Percentiles rank a stretch among this genome's conserved stretches.
Conservation (phyloP, 64 coral and sea anemone species). For the Trachythela sp. region DNA sequence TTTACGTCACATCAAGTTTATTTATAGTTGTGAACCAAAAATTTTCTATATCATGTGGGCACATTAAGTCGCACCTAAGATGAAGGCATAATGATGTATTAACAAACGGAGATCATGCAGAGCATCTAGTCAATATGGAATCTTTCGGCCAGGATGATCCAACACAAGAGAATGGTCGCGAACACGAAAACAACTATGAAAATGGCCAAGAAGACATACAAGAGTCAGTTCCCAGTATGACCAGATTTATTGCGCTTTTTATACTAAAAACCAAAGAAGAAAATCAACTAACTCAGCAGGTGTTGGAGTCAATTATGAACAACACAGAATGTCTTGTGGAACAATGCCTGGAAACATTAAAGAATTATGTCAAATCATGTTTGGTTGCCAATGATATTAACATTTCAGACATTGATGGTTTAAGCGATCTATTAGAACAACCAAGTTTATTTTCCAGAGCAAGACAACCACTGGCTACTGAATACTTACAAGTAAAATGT, state of each 20-base stretch:
- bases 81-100: slow-evolving; percentile 36
- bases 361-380: background rate
- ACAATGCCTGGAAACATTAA: background rate
- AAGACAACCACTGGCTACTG: background rate
- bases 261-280: background rate
- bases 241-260: background rate
- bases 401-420: background rate
- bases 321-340: background rate
- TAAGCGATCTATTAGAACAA: background rate
- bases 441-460: background rate
- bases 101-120: background rate
- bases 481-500: background rate
- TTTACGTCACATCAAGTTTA: slow-evolving; percentile 49
- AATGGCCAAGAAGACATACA: background rate
- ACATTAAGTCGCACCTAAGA: slow-evolving; percentile 55
- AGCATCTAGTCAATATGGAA: background rate
- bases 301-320: background rate
- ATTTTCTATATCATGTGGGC: slow-evolving; percentile 49
- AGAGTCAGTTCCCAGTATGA: background rate
- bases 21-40: slow-evolving; percentile 64
- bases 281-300: background rate
- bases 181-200: background rate
- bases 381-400: background rate
- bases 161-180: background rate
- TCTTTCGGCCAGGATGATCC: background rate